These are phyloP conservation scores for Fragum whitleyi DNA, from an alignment of 2,888 invertebrate species.

Conservation along the genomic window DNA sequence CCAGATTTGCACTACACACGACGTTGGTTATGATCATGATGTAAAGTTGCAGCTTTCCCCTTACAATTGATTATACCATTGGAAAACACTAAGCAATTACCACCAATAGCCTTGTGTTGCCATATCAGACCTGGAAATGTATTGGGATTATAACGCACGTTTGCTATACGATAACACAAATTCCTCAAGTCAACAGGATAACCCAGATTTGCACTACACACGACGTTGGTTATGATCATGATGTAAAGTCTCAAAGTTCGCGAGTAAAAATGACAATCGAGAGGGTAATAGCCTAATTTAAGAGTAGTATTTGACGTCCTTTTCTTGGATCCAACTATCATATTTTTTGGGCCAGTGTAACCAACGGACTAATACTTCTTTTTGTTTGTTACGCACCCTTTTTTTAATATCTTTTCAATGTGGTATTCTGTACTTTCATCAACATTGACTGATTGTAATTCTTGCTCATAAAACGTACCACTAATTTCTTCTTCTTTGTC, in stretches of 20 bases:
- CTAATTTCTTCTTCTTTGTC: slow-evolving; percentile 33
- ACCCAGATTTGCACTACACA: slow-evolving; percentile 25
- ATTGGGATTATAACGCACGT: slow-evolving; percentile 26
- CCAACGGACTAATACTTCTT: slow-evolving; percentile 52
- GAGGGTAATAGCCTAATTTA: not conserved
- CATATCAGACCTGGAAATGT: slow-evolving; percentile 36
- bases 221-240: slow-evolving; percentile 34
- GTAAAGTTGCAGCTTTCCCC: slow-evolving; percentile 10
- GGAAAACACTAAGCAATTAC: slow-evolving; percentile 42
- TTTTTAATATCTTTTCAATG: slow-evolving; percentile 43
- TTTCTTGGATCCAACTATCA: slow-evolving; percentile 43
- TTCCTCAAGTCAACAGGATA: slow-evolving; percentile 22
- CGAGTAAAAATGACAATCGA: not conserved
- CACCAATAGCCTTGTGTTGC: slow-evolving; percentile 38
- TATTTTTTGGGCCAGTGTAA: slow-evolving; percentile 60
- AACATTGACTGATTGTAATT: slow-evolving; percentile 40
- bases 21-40: slow-evolving; percentile 34
- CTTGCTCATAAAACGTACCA: slow-evolving; percentile 50
- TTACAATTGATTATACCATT: slow-evolving; percentile 41
- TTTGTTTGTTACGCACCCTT: slow-evolving; percentile 25
- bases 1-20: slow-evolving; percentile 25
- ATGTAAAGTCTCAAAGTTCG: not conserved
- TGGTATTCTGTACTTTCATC: slow-evolving; percentile 34
- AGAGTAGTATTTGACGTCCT: slow-evolving; percentile 25
- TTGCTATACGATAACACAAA: not conserved